These are phyloP conservation scores for Alca torda DNA, from an alignment of 2,797 vertebrate genomes.

Conservation along the genomic window DNA sequence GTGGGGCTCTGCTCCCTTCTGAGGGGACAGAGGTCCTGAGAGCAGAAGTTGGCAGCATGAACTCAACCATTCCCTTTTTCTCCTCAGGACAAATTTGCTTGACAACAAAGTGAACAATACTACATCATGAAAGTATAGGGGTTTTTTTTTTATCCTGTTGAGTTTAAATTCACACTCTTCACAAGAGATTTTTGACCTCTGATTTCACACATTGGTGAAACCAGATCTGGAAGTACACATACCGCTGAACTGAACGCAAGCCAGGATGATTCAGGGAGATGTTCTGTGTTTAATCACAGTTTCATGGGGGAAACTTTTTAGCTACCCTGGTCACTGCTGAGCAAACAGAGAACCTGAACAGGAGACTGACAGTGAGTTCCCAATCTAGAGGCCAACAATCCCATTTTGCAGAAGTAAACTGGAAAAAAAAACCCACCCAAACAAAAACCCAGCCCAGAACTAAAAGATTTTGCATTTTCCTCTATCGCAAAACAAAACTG, in stretches of 20 bases:
- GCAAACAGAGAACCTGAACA: not conserved
- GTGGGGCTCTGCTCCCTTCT: not conserved
- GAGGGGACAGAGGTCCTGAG: not conserved
- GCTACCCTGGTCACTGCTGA: not conserved
- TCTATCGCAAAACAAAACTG: not conserved
- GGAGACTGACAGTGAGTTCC: not conserved
- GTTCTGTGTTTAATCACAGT: not conserved
- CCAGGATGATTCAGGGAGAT: not conserved
- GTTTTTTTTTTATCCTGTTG: not conserved
- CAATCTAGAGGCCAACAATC: not conserved
- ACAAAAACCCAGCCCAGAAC: not conserved
- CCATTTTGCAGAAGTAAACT: not conserved
- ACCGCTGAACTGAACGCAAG: not conserved
- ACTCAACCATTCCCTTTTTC: not conserved
- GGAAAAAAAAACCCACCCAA: accelerated
- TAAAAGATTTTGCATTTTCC: not conserved
- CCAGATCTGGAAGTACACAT: not conserved
- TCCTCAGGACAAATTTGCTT: not conserved
- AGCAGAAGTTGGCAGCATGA: not conserved
- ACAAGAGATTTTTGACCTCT: not conserved
- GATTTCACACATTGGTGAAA: not conserved
- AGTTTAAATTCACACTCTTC: not conserved
- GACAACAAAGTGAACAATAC: not conserved
- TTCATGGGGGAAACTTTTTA: not conserved
- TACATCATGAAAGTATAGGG: not conserved